Evolutionary conservation across 1,140 invertebrate genomes (phyloP).

Genomic region (Ylistrum balloti): DNA sequence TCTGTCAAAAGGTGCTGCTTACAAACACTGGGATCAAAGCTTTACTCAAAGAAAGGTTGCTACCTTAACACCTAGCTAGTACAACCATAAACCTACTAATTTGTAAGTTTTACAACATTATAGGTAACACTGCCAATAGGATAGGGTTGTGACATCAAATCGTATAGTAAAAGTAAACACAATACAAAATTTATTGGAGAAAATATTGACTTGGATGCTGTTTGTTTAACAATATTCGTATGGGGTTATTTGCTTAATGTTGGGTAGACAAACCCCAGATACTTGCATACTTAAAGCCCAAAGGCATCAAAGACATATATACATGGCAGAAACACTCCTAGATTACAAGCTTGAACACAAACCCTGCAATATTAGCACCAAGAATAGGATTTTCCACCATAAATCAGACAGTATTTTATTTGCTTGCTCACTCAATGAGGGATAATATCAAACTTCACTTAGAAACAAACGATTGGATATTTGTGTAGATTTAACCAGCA

Average conservation of each 20-base stretch:
- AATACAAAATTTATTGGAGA: conserved; percentile 13
- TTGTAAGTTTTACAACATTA: neutral
- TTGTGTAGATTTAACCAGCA: neutral
- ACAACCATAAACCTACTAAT: neutral
- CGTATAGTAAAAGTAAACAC: neutral
- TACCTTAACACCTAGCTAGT: no score
- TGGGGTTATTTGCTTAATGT: neutral
- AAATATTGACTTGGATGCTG: conserved; percentile 18
- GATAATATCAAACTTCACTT: neutral
- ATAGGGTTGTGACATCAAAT: neutral
- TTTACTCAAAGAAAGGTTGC: no score
- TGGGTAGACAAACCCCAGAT: neutral
- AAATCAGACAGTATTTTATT: neutral
- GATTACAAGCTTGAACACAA: neutral
- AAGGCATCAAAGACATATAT: neutral
- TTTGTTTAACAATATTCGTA: conserved; percentile 30
- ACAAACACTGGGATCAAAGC: neutral
- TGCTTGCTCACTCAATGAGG: neutral
- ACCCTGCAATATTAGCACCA: neutral
- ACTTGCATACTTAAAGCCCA: neutral
- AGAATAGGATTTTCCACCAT: neutral
- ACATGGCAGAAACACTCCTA: neutral
- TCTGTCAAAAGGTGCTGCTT: neutral
- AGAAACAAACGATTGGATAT: neutral
- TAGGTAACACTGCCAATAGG: neutral